These are phyloP conservation scores for Trachelus iudaicus DNA, from an alignment of 2,888 invertebrate genomes.

Conservation along the genomic window DNA sequence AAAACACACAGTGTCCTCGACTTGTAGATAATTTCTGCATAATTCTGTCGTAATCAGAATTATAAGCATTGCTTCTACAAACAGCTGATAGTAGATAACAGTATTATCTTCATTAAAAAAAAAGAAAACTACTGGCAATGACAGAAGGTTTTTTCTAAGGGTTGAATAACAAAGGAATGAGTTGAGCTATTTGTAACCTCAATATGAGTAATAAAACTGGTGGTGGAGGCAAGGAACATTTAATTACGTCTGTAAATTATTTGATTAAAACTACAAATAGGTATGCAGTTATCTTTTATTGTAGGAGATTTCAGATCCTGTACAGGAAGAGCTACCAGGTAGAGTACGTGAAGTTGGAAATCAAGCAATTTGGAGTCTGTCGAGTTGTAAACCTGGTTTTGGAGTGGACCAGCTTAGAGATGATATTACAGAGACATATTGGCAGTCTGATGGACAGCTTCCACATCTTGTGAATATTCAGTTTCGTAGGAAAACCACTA, in stretches of 20 bases:
- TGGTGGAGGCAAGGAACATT: slow-evolving; percentile 29
- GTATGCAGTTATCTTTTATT: background rate
- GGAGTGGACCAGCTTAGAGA: slow-evolving; percentile 97
- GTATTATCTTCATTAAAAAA: background rate
- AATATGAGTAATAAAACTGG: slow-evolving; percentile 48
- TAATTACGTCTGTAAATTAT: background rate
- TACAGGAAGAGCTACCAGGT: slow-evolving; percentile 72
- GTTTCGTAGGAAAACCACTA: slow-evolving; percentile 93
- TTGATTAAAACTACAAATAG: background rate
- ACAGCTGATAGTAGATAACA: background rate
- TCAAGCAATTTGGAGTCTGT: slow-evolving; percentile 97
- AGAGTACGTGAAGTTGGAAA: slow-evolving; percentile 86
- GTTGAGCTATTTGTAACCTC: slow-evolving; percentile 14
- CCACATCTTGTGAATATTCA: slow-evolving; percentile 98
- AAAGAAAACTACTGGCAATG: background rate
- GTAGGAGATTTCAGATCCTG: slow-evolving; percentile 64
- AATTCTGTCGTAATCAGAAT: background rate
- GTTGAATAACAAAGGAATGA: background rate
- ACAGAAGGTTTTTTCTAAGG: background rate
- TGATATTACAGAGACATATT: slow-evolving; percentile 96
- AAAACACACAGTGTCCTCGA: slow-evolving; percentile 8
- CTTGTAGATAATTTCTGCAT: background rate
- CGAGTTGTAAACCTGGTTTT: slow-evolving; percentile 98
- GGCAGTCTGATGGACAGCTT: slow-evolving; percentile 99
- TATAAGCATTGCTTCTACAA: background rate